Percentiles rank a stretch among this genome's conserved stretches.
These are phyloP conservation scores for Peromyscus leucopus DNA, from an alignment of 2,113 vertebrate species.

Conservation along the genomic window DNA sequence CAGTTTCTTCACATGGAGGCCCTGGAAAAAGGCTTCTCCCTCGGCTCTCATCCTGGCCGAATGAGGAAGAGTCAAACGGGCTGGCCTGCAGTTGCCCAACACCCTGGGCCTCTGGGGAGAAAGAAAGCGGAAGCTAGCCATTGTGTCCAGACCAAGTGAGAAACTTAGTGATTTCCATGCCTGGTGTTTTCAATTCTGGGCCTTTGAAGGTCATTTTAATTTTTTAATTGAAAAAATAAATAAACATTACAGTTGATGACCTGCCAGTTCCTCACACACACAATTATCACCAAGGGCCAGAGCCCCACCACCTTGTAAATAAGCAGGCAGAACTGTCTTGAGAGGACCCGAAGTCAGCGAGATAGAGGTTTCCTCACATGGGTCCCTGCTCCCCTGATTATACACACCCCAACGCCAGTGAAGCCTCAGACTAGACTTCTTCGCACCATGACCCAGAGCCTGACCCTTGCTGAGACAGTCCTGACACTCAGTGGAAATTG, in stretches of 20 bases:
- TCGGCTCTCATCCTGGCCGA: background rate
- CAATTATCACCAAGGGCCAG: conserved; percentile 20
- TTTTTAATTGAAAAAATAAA: conserved; percentile 73
- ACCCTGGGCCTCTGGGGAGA: conserved; percentile 65
- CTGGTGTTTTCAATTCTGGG: conserved; percentile 74
- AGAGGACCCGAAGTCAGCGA: background rate
- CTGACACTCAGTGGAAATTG: background rate
- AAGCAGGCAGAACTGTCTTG: conserved; percentile 32
- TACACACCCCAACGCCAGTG: background rate
- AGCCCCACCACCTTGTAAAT: background rate
- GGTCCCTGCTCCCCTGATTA: background rate
- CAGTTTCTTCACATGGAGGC: conserved; percentile 20
- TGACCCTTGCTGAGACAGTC: background rate
- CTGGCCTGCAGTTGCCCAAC: conserved; percentile 71
- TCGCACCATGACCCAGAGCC: background rate
- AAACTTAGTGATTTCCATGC: conserved; percentile 67
- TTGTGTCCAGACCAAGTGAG: conserved; percentile 68
- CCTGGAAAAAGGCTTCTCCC: conserved; percentile 26
- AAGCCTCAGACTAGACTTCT: background rate
- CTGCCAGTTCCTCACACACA: conserved; percentile 64
- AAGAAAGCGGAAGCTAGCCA: conserved; percentile 70
- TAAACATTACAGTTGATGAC: conserved; percentile 64
- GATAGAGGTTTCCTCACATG: background rate
- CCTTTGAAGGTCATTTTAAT: conserved; percentile 77
- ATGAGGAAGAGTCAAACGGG: conserved; percentile 63